A percentile compares a stretch with the other conserved stretches of the same genome.
These are phyloP conservation scores for Cataglyphis rosenhaueri DNA, from an alignment of 2,888 invertebrate genomes.

Conservation along the genomic window DNA sequence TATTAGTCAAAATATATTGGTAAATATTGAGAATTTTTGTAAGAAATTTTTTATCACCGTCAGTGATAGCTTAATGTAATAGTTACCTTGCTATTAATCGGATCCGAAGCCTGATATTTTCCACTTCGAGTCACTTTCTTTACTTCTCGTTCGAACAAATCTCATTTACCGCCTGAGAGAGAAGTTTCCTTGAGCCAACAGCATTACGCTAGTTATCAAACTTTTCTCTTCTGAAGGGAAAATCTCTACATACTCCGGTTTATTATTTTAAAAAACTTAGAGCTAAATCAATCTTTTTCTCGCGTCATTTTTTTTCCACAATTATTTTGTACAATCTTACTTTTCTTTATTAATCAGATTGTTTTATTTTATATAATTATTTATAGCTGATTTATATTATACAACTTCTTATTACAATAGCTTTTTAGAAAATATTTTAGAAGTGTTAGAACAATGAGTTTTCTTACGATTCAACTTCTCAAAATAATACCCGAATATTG, in stretches of 20 bases:
- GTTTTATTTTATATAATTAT: neutral
- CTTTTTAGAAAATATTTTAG: neutral
- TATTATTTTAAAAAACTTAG: neutral
- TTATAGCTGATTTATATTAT: neutral
- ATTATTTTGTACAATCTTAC: neutral
- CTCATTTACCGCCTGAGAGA: neutral
- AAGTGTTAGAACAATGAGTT: neutral
- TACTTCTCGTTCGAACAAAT: neutral
- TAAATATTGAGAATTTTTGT: neutral
- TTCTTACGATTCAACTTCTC: neutral
- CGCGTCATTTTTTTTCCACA: neutral
- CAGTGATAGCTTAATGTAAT: neutral
- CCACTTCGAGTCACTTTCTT: neutral
- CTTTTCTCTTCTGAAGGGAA: neutral
- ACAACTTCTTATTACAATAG: neutral
- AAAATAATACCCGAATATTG: neutral
- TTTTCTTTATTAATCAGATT: neutral
- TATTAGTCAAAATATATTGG: neutral
- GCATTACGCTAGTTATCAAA: conserved; percentile 16
- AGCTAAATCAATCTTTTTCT: conserved; percentile 1
- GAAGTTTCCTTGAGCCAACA: conserved; percentile 14
- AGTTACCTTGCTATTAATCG: neutral
- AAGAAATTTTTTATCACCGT: neutral
- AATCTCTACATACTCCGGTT: neutral
- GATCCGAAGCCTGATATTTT: neutral